Base-by-base conservation (phyloP, 2,797 vertebrate species). In the Halcyon badia region DNA sequence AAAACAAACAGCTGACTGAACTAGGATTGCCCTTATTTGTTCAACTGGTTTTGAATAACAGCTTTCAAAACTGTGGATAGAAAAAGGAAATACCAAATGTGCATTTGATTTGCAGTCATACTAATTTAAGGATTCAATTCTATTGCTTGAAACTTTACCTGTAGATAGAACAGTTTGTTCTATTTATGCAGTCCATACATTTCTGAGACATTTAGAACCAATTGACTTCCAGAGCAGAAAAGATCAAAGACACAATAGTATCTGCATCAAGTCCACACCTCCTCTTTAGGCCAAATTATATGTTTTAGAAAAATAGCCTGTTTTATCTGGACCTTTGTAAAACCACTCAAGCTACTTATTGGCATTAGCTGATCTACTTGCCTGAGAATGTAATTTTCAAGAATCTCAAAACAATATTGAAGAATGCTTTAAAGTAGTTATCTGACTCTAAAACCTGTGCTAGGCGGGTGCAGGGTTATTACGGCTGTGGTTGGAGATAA, bases 401-500 rank as follows among this genome's bases (percentile, higher is more conserved):
- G 65, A 79, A 5, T 88, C 56, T 79, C 70, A 70, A 79, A 89
- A 80, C 52, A 90, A 49, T 92, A 52, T 15, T 28, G 31, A 37
- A 37, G 66, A 89, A 89, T 17, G 37, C 64, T 90, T 85, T 71
- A 83, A 82, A 94, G 93, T 79, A 87, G 56, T 81, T 86, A 48
- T 95, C 85, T 93, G 62, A 33, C 62, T 89, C 26, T 85, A 37
- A 48, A 39, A 62, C 48, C 42, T 91, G n/a, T 78, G 77, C 62
- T 70, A 9, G 89, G 89, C 2, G 1, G 87, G 60, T 68, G 18
- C 60, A 42, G 81, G 56, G 7, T 91, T 94, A 58, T 90, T 82
- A 30, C 70, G 93, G 81, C 96, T 97, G 95, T 64, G 84, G 81
- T 54, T 91, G 89, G 83, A 95, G 94, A 95, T 93, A 93, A 94